Base-by-base conservation (phyloP, 2,888 invertebrate genomes). In the Orthosia incerta region DNA sequence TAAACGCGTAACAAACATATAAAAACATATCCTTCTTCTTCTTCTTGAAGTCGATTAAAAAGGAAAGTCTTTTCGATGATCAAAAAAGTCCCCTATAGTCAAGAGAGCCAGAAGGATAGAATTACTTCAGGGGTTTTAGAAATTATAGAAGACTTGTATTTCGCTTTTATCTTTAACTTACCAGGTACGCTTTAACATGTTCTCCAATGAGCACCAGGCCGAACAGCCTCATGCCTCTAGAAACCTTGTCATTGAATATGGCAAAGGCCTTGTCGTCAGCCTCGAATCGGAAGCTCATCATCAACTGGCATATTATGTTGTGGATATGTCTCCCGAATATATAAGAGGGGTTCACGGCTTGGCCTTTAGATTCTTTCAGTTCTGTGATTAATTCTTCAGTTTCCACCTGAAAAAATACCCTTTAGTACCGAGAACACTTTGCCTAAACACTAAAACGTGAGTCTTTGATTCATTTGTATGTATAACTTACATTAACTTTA, bases 271-370 rank as follows among this genome's bases (percentile, higher is more conserved):
- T 92, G 89, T 98, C 98, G 76, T 97, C 97, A 81, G 97, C 97
- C 53, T 97, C 96, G 91, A 98, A 98, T 13, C 98, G 96, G 1
- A 98, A 97, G 56, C 98, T 98, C 98, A 98, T 98, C 93, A 98
- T 97, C 82, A 98, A 96, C 81, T 98, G 97, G 91, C 98, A 98
- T 78, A 98, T 98, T 3, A 98, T 98, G 93, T 98, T 98, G 91
- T 98, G 98, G 74, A 98, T 97, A 23, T 98, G 97, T 79, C 98
- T 97, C 31, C 98, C 97, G 56, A 98, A 95, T 12, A 97, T 94
- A 0, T 97, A 96, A 4, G 97, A 97, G 72, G 98, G 94, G 88
- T 98, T 97, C 39, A 97, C 96, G 0, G 98, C 97, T 61, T 66
- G 39, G n/a, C 80, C 85, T 1, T 82, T 64, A 5, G 79, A 63